Evolutionary conservation across 2,888 invertebrate genomes (phyloP).

Genomic region (Eilema caniola): DNA sequence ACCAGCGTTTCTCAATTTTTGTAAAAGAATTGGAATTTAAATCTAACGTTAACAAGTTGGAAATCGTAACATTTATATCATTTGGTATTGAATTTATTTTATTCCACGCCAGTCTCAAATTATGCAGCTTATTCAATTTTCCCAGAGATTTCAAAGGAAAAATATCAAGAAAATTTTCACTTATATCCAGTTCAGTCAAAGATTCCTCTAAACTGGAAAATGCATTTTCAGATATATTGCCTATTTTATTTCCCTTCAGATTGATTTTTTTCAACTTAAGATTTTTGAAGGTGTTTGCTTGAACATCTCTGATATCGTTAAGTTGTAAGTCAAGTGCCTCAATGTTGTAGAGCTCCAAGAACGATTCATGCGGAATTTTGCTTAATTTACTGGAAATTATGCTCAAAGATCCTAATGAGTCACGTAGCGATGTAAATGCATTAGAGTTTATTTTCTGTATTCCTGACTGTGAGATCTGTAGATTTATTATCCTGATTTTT

Average conservation of each 20-base stretch:
- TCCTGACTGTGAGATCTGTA: slow-evolving; percentile 92
- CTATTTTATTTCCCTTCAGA: slow-evolving; percentile 94
- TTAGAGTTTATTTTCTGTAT: slow-evolving; percentile 90
- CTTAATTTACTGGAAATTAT: slow-evolving; percentile 91
- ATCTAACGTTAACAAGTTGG: slow-evolving; percentile 92
- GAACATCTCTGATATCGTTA: slow-evolving; percentile 93
- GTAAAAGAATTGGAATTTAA: slow-evolving; percentile 95
- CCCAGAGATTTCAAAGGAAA: slow-evolving; percentile 94
- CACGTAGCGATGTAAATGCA: slow-evolving; percentile 89
- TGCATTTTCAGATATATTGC: slow-evolving; percentile 93
- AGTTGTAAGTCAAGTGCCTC: slow-evolving; percentile 94
- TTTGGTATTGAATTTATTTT: slow-evolving; percentile 92
- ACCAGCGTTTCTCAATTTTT: slow-evolving; percentile 91
- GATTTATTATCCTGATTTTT: slow-evolving; percentile 89
- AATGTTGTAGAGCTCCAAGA: slow-evolving; percentile 90
- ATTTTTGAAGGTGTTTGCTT: slow-evolving; percentile 94
- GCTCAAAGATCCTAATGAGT: slow-evolving; percentile 91
- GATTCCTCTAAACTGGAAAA: slow-evolving; percentile 92
- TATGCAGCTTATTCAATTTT: slow-evolving; percentile 90
- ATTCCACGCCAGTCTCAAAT: slow-evolving; percentile 93
- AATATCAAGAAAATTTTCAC: slow-evolving; percentile 93
- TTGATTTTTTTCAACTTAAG: slow-evolving; percentile 93
- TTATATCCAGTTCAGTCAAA: slow-evolving; percentile 93
- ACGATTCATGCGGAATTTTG: slow-evolving; percentile 92
- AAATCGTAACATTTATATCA: slow-evolving; percentile 90